Conservation (phyloP, 2,113 vertebrate genomes). For the Holacanthus passer region DNA sequence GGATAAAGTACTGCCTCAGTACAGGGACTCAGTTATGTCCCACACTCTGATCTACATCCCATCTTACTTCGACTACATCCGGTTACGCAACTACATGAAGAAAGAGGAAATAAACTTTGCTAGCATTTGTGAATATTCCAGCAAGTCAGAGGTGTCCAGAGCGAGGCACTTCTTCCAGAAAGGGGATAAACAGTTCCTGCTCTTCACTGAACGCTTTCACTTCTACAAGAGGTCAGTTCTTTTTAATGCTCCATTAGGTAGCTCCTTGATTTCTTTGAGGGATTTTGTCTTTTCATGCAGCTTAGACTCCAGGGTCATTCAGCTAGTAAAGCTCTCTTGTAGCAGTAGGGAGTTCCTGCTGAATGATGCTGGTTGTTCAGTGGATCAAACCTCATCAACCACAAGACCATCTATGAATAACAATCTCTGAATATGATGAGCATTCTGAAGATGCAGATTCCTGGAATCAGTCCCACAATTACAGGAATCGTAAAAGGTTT, state of each 20-base stretch:
- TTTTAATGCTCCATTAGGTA: background rate
- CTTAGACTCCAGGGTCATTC: background rate
- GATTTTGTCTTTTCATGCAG: background rate
- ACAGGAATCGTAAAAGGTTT: background rate
- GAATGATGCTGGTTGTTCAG: background rate
- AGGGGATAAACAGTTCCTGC: constrained; percentile 92
- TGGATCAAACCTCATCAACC: background rate
- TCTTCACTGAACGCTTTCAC: constrained; percentile 97
- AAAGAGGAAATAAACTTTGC: constrained; percentile 91
- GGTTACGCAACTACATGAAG: constrained; percentile 95
- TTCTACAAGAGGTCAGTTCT: constrained; percentile 94
- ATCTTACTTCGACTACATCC: constrained; percentile 96
- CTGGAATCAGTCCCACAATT: background rate
- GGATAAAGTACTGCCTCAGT: constrained; percentile 93
- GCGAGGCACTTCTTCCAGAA: constrained; percentile 91
- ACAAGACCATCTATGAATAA: background rate
- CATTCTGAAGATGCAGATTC: background rate
- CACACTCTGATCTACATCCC: constrained; percentile 95
- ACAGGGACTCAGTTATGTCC: constrained; percentile 95
- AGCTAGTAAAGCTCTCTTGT: background rate
- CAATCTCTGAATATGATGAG: background rate
- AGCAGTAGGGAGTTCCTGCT: background rate
- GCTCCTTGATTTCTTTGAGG: background rate
- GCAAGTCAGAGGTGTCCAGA: constrained; percentile 87
- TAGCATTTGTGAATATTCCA: constrained; percentile 92